Evolutionary conservation across 1,140 invertebrate genomes (phyloP), one percentile per base, ranked within the genome.

Genomic region (Micrasema minimum): DNA sequence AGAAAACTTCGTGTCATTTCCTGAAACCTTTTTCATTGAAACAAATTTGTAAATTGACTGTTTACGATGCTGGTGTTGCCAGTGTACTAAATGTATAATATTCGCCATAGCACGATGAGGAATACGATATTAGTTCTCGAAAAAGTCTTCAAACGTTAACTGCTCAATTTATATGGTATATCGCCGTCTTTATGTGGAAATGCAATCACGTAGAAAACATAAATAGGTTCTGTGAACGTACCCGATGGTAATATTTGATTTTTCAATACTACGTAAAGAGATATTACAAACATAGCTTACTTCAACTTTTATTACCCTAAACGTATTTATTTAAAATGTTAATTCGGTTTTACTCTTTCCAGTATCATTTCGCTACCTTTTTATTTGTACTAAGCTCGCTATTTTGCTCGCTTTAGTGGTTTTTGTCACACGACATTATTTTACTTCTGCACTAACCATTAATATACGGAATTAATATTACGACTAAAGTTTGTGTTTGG

Each of bases 181-280:
- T 51, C 23, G 20, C 12, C 6, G 12, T 11, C 12, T 51, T 53
- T 53, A 53, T 14, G 50, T 14, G 50, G 23, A 53, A 53, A 53
- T 53, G 23, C 50, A 53, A 53, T 26, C 50, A 53, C 22, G 20
- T 31, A 14, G 50, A 53, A 53, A n/a, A 31, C 2, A 4, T 31
- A 31, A 31, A 31, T 31, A 31, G 26, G 3, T 31, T 31, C 26
- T 31, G 26, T 4, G 7, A 31, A 31, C 26, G 26, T 31, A 31
- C 26, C 26, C 26, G 7, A 7, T 7, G 26, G 7, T 31, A 31
- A 31, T 31, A 31, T 31, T 31, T 4, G 3, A 31, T 31, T 31
- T 31, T 31, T 31, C 26, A 7, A 31, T 31, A 7, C 26, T 31
- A 31, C 26, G 3, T 31, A 31, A 31, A 31, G 7, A 7, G 26